Evolutionary conservation across 2,113 vertebrate species (phyloP).

Genomic region (Oplegnathus fasciatus): DNA sequence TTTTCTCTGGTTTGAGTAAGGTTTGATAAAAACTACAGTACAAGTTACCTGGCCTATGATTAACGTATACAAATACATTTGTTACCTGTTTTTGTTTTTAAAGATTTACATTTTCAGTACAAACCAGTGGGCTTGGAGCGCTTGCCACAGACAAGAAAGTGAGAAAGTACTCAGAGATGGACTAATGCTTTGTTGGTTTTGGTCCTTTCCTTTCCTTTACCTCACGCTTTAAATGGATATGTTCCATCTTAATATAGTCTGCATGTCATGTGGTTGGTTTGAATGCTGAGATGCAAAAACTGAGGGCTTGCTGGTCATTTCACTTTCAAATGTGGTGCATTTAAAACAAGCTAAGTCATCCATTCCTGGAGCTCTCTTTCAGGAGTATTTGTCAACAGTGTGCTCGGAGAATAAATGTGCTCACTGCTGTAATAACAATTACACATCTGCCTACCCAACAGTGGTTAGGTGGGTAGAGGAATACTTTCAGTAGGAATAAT

Average conservation of each 20-base stretch:
- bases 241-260: neutral
- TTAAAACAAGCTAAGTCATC: neutral
- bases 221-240: neutral
- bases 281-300: slow-evolving; percentile 9
- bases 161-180: neutral
- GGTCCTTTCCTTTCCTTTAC: no score
- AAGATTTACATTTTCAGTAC: neutral
- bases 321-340: slow-evolving; percentile 8
- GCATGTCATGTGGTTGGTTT: neutral
- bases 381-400: neutral
- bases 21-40: neutral
- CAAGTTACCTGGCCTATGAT: no score
- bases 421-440: slow-evolving; percentile 1
- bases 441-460: slow-evolving; percentile 10
- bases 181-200: no score
- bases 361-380: neutral
- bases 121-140: neutral
- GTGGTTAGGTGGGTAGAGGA: neutral
- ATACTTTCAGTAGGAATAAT: slow-evolving; percentile 12
- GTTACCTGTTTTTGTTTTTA: neutral
- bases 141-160: neutral
- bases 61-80: no score
- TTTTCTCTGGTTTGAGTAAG: neutral
- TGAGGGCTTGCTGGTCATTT: slow-evolving; percentile 1
- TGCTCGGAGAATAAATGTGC: slow-evolving; percentile 4